phyloP scores from a whole-genome alignment of 2,113 vertebrate species.

The Caranx melampygus region DNA sequence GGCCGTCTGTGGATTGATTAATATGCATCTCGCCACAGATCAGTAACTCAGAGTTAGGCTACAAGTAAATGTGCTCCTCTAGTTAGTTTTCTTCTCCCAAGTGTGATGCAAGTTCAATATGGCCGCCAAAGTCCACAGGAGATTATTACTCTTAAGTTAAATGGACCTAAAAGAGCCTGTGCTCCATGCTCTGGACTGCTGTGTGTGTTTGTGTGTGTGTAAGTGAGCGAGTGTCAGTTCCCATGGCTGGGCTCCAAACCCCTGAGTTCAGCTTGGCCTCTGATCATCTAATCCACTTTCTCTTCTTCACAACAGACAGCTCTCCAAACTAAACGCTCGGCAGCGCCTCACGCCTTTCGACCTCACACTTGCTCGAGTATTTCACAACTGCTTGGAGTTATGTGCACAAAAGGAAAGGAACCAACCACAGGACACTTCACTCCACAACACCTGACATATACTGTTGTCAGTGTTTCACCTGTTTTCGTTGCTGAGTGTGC shows the following conservation, averaged over 20 bases:
- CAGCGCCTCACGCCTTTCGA: conserved; percentile 30
- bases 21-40: conserved; percentile 38
- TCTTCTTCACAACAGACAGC: conserved; percentile 23
- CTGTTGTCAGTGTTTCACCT: conserved; percentile 10
- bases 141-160: conserved; percentile 70
- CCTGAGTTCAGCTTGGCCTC: conserved; percentile 52
- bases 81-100: conserved; percentile 54
- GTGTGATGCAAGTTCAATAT: conserved; percentile 61
- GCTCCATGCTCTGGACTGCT: background rate
- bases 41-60: conserved; percentile 42
- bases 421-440: background rate
- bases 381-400: conserved; percentile 23
- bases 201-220: conserved; percentile 22
- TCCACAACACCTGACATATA: background rate
- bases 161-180: conserved; percentile 60
- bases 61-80: conserved; percentile 46
- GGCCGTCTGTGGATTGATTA: conserved; percentile 34
- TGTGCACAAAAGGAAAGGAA: conserved; percentile 5
- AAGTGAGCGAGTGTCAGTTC: conserved; percentile 27
- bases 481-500: conserved; percentile 1
- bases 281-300: conserved; percentile 55
- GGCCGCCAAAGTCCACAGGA: conserved; percentile 61
- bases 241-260: conserved; percentile 48
- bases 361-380: conserved; percentile 28
- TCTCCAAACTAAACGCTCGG: conserved; percentile 49